Evolutionary conservation across 1,140 invertebrate species (phyloP).

Genomic region (Antheraea mylitta): DNA sequence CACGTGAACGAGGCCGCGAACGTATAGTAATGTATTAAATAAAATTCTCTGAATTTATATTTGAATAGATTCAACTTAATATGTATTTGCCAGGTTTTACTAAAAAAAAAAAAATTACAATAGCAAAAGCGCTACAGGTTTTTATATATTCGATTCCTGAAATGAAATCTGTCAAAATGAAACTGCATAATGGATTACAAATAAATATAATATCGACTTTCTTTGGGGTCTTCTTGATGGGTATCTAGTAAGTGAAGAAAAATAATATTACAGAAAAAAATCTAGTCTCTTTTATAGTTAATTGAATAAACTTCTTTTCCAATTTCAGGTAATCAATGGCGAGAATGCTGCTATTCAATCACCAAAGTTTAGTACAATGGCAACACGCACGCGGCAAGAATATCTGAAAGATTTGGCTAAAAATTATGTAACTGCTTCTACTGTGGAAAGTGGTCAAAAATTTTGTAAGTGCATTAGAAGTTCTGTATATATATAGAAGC

Average conservation of each 20-base stretch:
- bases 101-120: too few species aligned
- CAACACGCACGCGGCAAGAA: conserved; percentile 96
- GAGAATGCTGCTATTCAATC: conserved; percentile 98
- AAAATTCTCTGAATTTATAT: too few species aligned
- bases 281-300: too few species aligned
- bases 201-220: neutral
- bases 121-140: too few species aligned
- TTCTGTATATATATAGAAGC: neutral
- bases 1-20: too few species aligned
- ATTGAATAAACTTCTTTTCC: neutral
- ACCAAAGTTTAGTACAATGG: conserved; percentile 98
- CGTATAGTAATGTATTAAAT: too few species aligned
- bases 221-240: neutral
- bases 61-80: too few species aligned
- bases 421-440: conserved; percentile 90
- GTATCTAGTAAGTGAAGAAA: too few species aligned
- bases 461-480: conserved; percentile 85
- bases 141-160: too few species aligned
- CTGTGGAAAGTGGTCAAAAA: conserved; percentile 92
- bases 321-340: conserved; percentile 89
- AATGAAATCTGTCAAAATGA: too few species aligned
- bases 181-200: neutral
- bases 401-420: conserved; percentile 95
- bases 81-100: too few species aligned
- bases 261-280: too few species aligned